Percentiles rank a stretch among this genome's conserved stretches.
Conservation (phyloP, 2,797 vertebrate species). For the Bradypus variegatus region DNA sequence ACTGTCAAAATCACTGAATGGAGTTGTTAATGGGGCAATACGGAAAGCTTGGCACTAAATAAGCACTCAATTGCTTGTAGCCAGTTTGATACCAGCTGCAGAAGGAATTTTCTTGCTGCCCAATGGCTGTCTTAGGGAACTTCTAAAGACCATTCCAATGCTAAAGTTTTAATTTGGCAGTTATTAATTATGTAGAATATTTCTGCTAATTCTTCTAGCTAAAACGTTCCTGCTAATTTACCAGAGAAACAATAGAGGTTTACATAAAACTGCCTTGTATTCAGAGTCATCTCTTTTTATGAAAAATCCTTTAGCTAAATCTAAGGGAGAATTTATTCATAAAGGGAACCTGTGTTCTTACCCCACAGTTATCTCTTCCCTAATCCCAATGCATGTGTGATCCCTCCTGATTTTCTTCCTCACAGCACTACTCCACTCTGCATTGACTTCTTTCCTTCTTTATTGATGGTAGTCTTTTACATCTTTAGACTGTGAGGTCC, state of each 20-base stretch:
- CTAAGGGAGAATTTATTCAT: neutral
- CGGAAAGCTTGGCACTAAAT: neutral
- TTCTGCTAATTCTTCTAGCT: neutral
- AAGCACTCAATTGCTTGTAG: neutral
- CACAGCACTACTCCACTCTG: neutral
- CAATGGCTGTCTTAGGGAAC: neutral
- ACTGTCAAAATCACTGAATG: neutral
- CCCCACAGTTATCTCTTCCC: neutral
- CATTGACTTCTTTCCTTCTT: neutral
- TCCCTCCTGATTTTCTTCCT: neutral
- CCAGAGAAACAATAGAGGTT: neutral
- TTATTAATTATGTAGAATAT: neutral
- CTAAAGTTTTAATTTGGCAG: neutral
- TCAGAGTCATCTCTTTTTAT: neutral
- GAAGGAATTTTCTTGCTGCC: neutral
- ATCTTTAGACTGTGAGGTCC: neutral
- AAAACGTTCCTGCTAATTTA: neutral
- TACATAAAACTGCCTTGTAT: neutral
- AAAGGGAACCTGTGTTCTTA: neutral
- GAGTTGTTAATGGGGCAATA: neutral
- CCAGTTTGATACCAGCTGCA: neutral
- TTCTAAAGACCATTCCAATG: neutral
- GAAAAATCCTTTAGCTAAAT: neutral
- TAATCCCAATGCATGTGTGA: neutral
- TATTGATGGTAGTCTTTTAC: neutral